A percentile compares a stretch with the other conserved stretches of the same genome.
phyloP scores from a whole-genome alignment of 1,140 invertebrate genomes.

The Drosophila varians region DNA sequence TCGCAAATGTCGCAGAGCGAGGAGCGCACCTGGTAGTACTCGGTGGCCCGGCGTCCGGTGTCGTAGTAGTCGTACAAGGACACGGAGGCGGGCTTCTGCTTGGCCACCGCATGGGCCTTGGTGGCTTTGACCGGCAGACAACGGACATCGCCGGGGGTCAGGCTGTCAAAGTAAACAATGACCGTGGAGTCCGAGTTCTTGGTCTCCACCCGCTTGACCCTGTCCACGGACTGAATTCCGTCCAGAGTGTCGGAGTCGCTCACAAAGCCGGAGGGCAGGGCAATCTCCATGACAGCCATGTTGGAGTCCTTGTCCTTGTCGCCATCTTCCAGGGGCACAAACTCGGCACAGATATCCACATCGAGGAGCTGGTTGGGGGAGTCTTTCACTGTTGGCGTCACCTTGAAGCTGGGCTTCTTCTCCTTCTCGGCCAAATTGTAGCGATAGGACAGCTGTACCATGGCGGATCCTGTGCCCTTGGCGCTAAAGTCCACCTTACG shows the following conservation, averaged over 20 bases:
- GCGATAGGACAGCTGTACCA: constrained; percentile 91
- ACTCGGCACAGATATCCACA: constrained; percentile 89
- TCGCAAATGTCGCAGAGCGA: constrained; percentile 92
- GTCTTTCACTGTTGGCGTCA: constrained; percentile 91
- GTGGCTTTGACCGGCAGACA: constrained; percentile 94
- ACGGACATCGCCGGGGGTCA: constrained; percentile 87
- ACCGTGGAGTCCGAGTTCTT: constrained; percentile 90
- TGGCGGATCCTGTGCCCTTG: constrained; percentile 89
- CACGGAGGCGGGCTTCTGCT: constrained; percentile 93
- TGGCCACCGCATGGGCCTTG: constrained; percentile 92
- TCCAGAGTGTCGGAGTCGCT: constrained; percentile 74
- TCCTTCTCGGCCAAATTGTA: constrained; percentile 93
- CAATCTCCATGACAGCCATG: constrained; percentile 95
- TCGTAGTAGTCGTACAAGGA: constrained; percentile 97
- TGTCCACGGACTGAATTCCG: constrained; percentile 55
- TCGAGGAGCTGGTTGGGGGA: constrained; percentile 89
- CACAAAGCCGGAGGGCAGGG: constrained; percentile 92
- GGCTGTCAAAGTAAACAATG: constrained; percentile 93
- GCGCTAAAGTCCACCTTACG: constrained; percentile 86
- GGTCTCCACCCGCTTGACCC: constrained; percentile 88
- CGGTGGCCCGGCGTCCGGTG: constrained; percentile 88
- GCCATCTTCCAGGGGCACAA: constrained; percentile 35
- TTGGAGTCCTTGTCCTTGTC: constrained; percentile 86
- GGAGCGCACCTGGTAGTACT: constrained; percentile 89
- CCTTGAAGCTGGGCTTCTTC: constrained; percentile 90